These are phyloP conservation scores for Apeltes quadracus DNA, from an alignment of 2,113 vertebrate species.

Conservation along the genomic window DNA sequence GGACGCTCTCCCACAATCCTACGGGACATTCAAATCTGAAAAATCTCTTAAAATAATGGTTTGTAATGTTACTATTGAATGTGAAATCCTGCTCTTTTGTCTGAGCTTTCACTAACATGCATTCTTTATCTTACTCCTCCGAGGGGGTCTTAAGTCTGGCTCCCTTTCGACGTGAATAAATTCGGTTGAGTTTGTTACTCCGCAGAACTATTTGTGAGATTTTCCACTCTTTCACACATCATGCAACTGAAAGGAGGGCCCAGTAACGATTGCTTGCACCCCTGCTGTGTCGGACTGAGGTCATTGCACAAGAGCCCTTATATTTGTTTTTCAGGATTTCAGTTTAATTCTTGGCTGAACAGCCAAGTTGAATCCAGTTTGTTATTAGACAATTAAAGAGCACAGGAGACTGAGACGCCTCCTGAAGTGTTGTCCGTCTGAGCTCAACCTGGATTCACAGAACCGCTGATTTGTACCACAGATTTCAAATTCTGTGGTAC, in stretches of 20 bases:
- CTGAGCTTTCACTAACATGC: not conserved
- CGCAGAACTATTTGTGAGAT: slow-evolving; percentile 8
- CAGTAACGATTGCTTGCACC: not conserved
- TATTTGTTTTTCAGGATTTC: slow-evolving; percentile 5
- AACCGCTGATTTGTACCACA: not conserved
- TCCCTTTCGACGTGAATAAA: slow-evolving; percentile 10
- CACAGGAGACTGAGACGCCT: slow-evolving; percentile 17
- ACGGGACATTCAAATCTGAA: not conserved
- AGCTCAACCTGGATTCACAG: slow-evolving; percentile 6
- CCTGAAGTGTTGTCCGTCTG: slow-evolving; percentile 3
- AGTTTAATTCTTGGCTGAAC: slow-evolving; percentile 34
- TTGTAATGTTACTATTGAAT: not conserved
- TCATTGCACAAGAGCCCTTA: not conserved
- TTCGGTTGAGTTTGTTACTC: not conserved
- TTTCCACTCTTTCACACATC: slow-evolving; percentile 4
- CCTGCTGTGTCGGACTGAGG: not conserved
- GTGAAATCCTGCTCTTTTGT: not conserved
- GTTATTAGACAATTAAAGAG: slow-evolving; percentile 37
- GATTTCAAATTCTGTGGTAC: not conserved
- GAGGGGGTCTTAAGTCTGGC: not conserved
- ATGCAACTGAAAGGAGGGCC: not conserved
- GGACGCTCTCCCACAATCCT: not conserved
- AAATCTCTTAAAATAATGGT: not conserved
- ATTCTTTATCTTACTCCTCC: not conserved
- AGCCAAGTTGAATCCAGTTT: slow-evolving; percentile 35